phyloP scores from a whole-genome alignment of 2,888 invertebrate species.

The Mimumesa dahlbomi region DNA sequence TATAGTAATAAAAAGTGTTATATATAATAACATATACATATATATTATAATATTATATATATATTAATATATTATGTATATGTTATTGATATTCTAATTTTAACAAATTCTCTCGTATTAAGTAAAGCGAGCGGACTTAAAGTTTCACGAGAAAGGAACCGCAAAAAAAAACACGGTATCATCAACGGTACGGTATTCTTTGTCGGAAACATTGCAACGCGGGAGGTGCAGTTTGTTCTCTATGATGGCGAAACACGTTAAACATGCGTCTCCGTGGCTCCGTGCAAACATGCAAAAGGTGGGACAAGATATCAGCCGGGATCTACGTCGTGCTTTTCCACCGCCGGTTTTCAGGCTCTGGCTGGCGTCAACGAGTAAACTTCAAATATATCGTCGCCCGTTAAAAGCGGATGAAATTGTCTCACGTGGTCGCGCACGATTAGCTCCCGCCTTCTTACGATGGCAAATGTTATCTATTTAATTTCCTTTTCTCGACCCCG shows the following conservation, averaged over 20 bases:
- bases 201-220: neutral
- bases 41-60: no score
- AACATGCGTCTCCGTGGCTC: conserved; percentile 36
- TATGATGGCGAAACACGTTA: conserved; percentile 19
- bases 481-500: conserved; percentile 64
- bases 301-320: conserved; percentile 45
- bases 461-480: conserved; percentile 69
- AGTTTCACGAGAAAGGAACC: no score
- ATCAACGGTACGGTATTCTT: neutral
- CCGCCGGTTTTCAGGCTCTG: conserved; percentile 22
- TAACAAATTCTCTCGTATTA: no score
- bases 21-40: no score
- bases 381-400: conserved; percentile 62
- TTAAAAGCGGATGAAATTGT: conserved; percentile 69
- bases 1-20: no score
- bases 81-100: no score
- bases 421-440: conserved; percentile 62
- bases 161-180: neutral
- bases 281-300: conserved; percentile 36
- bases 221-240: neutral
- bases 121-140: no score
- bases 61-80: no score
- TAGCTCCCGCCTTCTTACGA: conserved; percentile 57
- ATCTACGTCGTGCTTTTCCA: conserved; percentile 49
- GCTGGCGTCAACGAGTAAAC: conserved; percentile 58